A percentile compares a stretch with the other conserved stretches of the same genome.
Evolutionary conservation across 2,113 vertebrate species (phyloP).

Genomic region (Asarcornis scutulata): DNA sequence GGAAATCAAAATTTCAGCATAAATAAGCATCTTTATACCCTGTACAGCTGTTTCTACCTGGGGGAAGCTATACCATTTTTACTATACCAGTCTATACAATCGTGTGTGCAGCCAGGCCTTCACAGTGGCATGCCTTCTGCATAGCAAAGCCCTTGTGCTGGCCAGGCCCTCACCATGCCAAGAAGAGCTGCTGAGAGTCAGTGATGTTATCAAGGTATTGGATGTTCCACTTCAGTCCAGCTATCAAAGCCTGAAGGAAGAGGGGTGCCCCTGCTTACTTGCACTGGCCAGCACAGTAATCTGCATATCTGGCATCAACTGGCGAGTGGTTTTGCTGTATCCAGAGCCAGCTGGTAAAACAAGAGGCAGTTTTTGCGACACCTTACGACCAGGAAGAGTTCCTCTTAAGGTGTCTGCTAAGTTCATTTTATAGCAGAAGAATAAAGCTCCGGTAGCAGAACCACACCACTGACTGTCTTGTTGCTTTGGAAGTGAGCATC

Average conservation of each 20-base stretch:
- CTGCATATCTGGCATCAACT: background rate
- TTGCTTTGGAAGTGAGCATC: background rate
- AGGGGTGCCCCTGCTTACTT: background rate
- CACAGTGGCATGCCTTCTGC: background rate
- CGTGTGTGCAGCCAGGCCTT: background rate
- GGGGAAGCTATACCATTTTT: slow-evolving; percentile 21
- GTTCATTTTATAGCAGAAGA: background rate
- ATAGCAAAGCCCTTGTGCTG: background rate
- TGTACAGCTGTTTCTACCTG: background rate
- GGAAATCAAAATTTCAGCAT: background rate
- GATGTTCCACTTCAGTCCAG: background rate
- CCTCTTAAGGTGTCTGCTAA: background rate
- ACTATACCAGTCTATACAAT: background rate
- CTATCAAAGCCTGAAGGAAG: background rate
- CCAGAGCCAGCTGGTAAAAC: background rate
- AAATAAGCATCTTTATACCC: slow-evolving; percentile 4
- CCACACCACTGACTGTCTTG: background rate
- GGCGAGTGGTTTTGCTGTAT: background rate
- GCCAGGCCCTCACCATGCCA: background rate
- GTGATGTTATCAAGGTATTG: background rate
- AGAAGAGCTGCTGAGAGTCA: background rate
- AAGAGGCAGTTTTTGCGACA: background rate
- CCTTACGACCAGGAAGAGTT: background rate
- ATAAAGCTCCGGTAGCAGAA: background rate
- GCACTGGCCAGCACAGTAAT: background rate